These are phyloP conservation scores for Sardinella longiceps DNA, from an alignment of 2,797 vertebrate genomes.

Conservation along the genomic window DNA sequence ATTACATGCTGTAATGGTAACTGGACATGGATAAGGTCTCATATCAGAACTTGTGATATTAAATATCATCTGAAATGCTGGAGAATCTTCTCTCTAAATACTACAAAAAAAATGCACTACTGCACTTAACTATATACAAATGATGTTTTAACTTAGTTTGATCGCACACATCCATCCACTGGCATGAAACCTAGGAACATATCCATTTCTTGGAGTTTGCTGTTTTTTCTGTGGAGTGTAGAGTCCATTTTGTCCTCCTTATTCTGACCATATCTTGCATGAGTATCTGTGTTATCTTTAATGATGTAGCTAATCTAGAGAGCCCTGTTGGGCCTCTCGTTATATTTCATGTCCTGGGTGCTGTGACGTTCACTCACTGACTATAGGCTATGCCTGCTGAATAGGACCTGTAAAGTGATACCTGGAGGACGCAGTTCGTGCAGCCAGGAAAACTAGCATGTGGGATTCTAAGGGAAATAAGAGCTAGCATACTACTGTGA, in stretches of 20 bases:
- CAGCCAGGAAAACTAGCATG: not conserved
- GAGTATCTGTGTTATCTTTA: slow-evolving; percentile 11
- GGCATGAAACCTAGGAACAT: slow-evolving; percentile 12
- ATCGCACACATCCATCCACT: not conserved
- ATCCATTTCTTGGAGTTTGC: not conserved
- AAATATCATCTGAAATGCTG: slow-evolving; percentile 23
- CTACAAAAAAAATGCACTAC: not conserved
- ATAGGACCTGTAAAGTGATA: not conserved
- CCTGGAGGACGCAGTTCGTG: not conserved
- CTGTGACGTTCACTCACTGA: not conserved
- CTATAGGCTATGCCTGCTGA: not conserved
- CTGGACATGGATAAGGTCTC: not conserved
- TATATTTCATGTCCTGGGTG: slow-evolving; percentile 9
- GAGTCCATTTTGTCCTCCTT: not conserved
- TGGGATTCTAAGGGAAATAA: not conserved
- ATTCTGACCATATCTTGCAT: slow-evolving; percentile 4
- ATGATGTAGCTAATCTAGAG: not conserved
- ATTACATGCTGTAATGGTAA: slow-evolving; percentile 13
- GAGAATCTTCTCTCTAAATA: slow-evolving; percentile 6
- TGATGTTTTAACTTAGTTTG: slow-evolving; percentile 8
- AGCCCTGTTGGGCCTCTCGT: not conserved
- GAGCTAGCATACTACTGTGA: slow-evolving; percentile 9
- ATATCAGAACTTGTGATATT: slow-evolving; percentile 23
- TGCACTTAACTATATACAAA: not conserved
- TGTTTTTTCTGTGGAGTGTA: not conserved